A percentile compares a stretch with the other conserved stretches of the same genome.
phyloP scores from a whole-genome alignment of 2,797 vertebrate genomes.

The Scleropages formosus region DNA sequence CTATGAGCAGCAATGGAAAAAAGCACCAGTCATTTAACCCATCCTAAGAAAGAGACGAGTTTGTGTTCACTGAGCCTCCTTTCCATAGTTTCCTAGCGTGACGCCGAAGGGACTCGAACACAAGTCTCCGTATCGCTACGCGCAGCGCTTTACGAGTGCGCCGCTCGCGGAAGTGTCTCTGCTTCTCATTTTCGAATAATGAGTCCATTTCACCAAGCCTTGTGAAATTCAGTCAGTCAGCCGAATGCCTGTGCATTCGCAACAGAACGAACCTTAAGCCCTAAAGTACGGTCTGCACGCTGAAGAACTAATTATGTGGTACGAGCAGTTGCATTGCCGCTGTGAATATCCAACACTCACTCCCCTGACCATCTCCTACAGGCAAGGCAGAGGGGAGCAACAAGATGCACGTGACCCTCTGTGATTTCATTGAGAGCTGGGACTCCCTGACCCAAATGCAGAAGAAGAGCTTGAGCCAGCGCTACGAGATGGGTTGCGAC shows the following conservation, averaged over 20 bases:
- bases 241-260: neutral
- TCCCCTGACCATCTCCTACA: constrained; percentile 47
- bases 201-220: too few species aligned
- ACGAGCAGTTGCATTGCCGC: neutral
- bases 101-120: too few species aligned
- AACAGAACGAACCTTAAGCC: neutral
- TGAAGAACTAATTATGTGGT: neutral
- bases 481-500: constrained; percentile 97
- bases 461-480: constrained; percentile 96
- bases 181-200: too few species aligned
- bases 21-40: too few species aligned
- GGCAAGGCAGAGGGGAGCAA: constrained; percentile 85
- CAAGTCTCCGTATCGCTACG: too few species aligned
- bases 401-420: constrained; percentile 91
- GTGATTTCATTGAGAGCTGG: constrained; percentile 94
- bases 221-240: neutral
- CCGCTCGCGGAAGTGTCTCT: too few species aligned
- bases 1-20: too few species aligned
- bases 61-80: too few species aligned
- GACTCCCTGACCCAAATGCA: constrained; percentile 90
- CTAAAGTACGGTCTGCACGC: neutral
- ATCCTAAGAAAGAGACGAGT: too few species aligned
- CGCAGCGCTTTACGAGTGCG: too few species aligned
- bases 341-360: neutral
- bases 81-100: too few species aligned